Evolutionary conservation across 2,113 vertebrate genomes (phyloP).

Genomic region (Calcarius ornatus): DNA sequence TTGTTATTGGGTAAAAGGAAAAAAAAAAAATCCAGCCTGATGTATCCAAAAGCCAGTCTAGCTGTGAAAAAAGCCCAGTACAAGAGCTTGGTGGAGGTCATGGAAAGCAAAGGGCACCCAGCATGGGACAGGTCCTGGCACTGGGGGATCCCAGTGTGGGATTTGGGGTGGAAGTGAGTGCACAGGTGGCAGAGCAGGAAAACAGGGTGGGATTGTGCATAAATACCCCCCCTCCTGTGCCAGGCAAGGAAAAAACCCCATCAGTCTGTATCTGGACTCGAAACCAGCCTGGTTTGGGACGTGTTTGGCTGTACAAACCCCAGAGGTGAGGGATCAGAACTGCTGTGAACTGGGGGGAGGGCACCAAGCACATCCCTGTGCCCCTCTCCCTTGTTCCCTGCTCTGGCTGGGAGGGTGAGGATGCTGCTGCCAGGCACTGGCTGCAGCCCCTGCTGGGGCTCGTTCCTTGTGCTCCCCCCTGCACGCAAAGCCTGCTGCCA

Average conservation of each 20-base stretch:
- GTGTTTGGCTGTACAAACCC: not conserved
- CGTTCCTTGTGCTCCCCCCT: not conserved
- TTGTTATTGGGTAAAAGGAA: not conserved
- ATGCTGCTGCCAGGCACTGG: not conserved
- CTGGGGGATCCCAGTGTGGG: fast-evolving
- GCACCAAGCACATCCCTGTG: not conserved
- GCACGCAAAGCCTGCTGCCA: not conserved
- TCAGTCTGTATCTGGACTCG: not conserved
- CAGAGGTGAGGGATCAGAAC: not conserved
- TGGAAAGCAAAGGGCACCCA: not conserved
- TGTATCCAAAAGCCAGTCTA: not conserved
- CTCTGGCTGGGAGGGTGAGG: not conserved
- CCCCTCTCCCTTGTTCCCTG: not conserved
- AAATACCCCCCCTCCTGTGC: not conserved
- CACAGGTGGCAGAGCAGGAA: not conserved
- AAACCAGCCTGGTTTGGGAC: not conserved
- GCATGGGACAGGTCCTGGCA: not conserved
- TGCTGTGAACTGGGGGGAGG: no score
- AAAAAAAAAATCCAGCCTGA: not conserved
- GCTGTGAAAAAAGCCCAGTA: not conserved
- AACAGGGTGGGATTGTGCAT: not conserved
- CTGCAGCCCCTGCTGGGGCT: not conserved
- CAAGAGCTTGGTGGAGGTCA: not conserved
- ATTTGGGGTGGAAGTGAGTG: not conserved
- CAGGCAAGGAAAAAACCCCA: not conserved